Base-by-base conservation (phyloP, 64 coral and sea anemone genomes). In the Actinia equina region DNA sequence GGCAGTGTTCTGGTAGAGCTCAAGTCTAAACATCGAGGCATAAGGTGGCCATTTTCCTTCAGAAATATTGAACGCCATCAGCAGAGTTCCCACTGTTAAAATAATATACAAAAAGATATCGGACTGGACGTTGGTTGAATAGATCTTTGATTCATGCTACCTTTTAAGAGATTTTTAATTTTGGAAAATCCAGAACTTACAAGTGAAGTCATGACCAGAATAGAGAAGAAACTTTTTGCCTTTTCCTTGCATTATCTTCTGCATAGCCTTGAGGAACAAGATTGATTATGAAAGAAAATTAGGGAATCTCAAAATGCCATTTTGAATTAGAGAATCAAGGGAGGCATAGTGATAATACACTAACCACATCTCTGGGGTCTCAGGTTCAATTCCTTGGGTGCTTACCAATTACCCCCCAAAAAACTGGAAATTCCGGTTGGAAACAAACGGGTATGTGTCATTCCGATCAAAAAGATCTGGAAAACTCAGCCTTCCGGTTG, bases 181-280 rank as follows among this genome's bases (percentile, higher is more conserved):
- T 4, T 18, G 60, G 60, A 3, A 63, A 63, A 63, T 17, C 4
- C 3, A 18, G 60, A 18, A 63, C 67, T 62, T 88, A 98, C 95
- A 59, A 63, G 95, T 98, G n/a, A 58, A 23, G 44, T 98, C 95
- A 70, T 98, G 95, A 4, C 95, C 95, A 56, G 95, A 98, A n/a
- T 98, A 98, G 15, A 98, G 74, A 84, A 85, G 83, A 84, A 98
- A 98, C 53, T 98, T 94, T 27, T 30, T 37, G 2, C 42, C 23
- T 83, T 54, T 87, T 85, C 86, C 84, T 43, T 67, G 53, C 45
- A 91, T 88, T 17, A 44, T 82, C 10, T 77, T 77, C 59, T 88
- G 84, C 57, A 98, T 85, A 16, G 85, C 95, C 95, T 98, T 12
- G 26, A 25, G 7, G 57, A 5, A 56, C 54, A 25, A 7, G 26